phyloP scores from a whole-genome alignment of 1,140 invertebrate species.

The Gerris buenoi region DNA sequence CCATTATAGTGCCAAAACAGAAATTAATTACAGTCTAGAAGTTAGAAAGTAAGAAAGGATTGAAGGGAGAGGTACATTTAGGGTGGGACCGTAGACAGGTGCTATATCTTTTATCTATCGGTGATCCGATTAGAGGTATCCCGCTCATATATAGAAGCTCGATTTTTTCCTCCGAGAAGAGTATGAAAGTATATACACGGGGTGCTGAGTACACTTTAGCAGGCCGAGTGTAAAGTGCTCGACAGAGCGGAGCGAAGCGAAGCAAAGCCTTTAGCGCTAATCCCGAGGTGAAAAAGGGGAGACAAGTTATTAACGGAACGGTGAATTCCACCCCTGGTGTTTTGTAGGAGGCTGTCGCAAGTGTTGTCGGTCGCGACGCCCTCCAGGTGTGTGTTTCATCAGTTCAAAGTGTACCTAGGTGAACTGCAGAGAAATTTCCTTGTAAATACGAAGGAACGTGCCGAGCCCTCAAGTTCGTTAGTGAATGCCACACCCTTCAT shows the following conservation, averaged over 20 bases:
- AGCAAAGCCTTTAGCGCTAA: neutral
- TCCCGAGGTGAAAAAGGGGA: neutral
- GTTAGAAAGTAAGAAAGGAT: no score
- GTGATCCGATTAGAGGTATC: neutral
- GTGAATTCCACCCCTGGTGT: no score
- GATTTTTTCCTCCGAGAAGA: neutral
- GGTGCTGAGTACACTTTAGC: neutral
- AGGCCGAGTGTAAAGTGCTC: neutral
- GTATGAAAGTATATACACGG: neutral
- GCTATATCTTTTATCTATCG: no score
- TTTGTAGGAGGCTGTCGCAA: neutral
- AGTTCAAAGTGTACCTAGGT: neutral
- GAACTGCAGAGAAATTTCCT: neutral
- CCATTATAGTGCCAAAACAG: no score
- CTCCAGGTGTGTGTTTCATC: neutral
- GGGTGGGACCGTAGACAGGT: no score
- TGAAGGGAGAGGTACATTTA: no score
- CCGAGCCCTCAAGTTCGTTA: neutral
- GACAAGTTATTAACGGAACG: neutral
- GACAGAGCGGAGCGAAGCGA: neutral
- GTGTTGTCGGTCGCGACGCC: neutral
- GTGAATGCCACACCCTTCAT: no score
- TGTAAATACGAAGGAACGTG: no score
- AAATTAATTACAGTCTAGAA: no score
- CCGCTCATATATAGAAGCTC: no score